Base-by-base conservation (phyloP, 2,888 invertebrate species). In the Uropetala carovei region DNA sequence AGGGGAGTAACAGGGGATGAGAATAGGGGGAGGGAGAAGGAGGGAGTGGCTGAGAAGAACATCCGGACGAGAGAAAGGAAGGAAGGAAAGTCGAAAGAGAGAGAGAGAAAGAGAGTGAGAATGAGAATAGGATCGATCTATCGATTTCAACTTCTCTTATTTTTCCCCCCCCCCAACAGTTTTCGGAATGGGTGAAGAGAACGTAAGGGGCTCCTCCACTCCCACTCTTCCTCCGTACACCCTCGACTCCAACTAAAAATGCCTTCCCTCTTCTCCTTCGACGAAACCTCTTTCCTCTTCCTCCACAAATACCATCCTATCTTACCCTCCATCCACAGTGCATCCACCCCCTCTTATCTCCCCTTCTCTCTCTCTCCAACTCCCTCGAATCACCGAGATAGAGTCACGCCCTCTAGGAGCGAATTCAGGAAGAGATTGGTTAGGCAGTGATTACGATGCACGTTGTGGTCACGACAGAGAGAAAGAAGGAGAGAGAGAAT, bases 111-210 rank as follows among this genome's bases (percentile, higher is more conserved):
- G 56, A 56, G 56, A n/a, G n/a, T n/a, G 59, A 86, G 60, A 86
- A 86, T 86, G 86, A 86, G 86, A 59, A 59, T 86, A 86, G 59
- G 27, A 86, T 86, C 86, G 86, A 86, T 86, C 86, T 60, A 86
- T 86, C 86, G 86, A 86, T 86, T 60, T 22, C 27, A 57, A 86
- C 60, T 59, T 30, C 60, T 86, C 85, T n/a, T 27, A 86, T 86
- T 86, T 86, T 84, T 86, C 59, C 59, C 85, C 58, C n/a, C n/a
- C 16, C 5, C 64, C 64, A n/a, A 16, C 64, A 16, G n/a, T 64
- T n/a, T n/a, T 64, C 82, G 27, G 64, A 18, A 16, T 16, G 64
- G 64, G 64, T 18, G 64, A 64, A 64, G n/a, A 3, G 43, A 43
- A 43, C 43, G 43, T 43, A 16, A 64, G 64, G 64, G 64, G n/a